A percentile compares a stretch with the other conserved stretches of the same genome.
These are phyloP conservation scores for Melanerpes aurifrons DNA, from an alignment of 2,113 vertebrate species.

Conservation along the genomic window DNA sequence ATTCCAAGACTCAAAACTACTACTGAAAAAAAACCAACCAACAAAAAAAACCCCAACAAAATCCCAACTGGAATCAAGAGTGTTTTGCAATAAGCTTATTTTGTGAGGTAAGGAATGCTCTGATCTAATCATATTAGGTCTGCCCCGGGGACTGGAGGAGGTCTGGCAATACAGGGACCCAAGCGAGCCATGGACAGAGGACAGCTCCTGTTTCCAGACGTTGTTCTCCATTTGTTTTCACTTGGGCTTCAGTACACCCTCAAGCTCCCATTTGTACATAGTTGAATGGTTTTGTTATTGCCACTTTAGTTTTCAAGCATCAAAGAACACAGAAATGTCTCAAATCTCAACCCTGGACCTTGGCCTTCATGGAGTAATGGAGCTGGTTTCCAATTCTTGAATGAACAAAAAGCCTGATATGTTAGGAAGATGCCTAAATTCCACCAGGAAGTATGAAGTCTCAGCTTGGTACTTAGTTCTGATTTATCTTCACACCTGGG, in stretches of 20 bases:
- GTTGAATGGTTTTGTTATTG: not conserved
- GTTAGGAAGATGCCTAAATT: not conserved
- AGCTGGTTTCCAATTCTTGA: not conserved
- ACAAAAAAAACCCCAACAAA: not conserved
- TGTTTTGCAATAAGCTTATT: not conserved
- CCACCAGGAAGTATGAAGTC: not conserved
- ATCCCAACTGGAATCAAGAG: not conserved
- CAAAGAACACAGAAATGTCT: not conserved
- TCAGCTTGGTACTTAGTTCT: not conserved
- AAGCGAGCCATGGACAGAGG: not conserved
- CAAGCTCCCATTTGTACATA: not conserved
- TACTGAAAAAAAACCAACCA: not conserved
- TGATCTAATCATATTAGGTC: not conserved
- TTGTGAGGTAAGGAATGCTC: not conserved
- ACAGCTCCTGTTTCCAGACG: not conserved
- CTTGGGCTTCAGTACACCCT: not conserved
- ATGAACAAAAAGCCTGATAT: not conserved
- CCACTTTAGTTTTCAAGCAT: not conserved
- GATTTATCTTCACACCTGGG: not conserved
- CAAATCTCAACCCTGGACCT: not conserved
- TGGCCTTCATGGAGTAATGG: not conserved
- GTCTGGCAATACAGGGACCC: not conserved
- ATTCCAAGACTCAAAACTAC: conserved; percentile 46
- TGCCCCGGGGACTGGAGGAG: not conserved
- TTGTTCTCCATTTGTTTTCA: not conserved